Percentiles rank a stretch among this genome's conserved stretches.
These are phyloP conservation scores for Aphis gossypii DNA, from an alignment of 1,140 invertebrate genomes.

Conservation along the genomic window DNA sequence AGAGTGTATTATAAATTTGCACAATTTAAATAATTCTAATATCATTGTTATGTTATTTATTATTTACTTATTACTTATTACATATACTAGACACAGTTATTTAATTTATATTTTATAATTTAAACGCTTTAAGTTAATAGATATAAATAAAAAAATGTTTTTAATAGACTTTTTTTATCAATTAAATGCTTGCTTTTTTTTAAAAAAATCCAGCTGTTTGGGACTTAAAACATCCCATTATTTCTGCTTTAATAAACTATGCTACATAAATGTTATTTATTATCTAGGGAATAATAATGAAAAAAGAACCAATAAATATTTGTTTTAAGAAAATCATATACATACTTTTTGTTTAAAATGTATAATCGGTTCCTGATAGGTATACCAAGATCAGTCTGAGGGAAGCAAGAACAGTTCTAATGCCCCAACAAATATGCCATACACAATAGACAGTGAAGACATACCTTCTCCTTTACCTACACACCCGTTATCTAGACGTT, in stretches of 20 bases:
- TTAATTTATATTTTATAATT: background rate
- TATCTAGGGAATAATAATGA: background rate
- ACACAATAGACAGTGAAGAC: conserved; percentile 59
- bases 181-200: background rate
- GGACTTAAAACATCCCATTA: conserved; percentile 30
- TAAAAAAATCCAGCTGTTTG: conserved; percentile 39
- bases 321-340: background rate
- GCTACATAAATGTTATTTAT: background rate
- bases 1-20: too few species aligned
- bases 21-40: too few species aligned
- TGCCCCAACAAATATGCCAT: conserved; percentile 58
- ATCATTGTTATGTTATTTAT: too few species aligned
- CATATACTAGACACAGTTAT: background rate
- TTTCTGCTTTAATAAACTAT: conserved; percentile 12
- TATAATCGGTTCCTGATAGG: conserved; percentile 34
- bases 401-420: conserved; percentile 40
- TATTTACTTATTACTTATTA: background rate
- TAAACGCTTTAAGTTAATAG: background rate
- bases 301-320: background rate
- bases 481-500: conserved; percentile 59
- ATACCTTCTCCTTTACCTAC: conserved; percentile 54
- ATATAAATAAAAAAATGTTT: background rate
- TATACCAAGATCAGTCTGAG: conserved; percentile 34
- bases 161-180: background rate
- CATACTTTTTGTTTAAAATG: conserved; percentile 1